Conservation (phyloP, 1,140 invertebrate species). For the Paralvinella palmiformis region DNA sequence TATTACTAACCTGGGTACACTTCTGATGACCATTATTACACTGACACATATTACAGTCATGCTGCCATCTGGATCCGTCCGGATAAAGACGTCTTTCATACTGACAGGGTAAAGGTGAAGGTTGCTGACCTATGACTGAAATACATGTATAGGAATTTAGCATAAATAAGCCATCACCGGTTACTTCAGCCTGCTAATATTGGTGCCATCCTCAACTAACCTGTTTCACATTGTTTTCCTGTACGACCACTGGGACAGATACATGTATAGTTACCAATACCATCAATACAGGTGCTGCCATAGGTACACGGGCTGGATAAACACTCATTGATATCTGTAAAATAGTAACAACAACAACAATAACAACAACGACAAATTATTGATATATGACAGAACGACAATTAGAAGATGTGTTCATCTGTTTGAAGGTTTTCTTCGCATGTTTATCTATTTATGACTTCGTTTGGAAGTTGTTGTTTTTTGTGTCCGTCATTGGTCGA, state of each 20-base stretch:
- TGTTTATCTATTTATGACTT: neutral
- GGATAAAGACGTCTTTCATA: conserved; percentile 57
- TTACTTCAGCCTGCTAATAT: neutral
- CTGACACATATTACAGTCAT: conserved; percentile 76
- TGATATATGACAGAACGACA: neutral
- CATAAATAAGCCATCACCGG: neutral
- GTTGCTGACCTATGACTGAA: conserved; percentile 33
- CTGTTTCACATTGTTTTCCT: conserved; percentile 62
- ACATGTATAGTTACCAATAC: conserved; percentile 40
- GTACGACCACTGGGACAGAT: conserved; percentile 59
- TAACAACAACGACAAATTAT: neutral
- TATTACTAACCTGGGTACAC: conserved; percentile 65
- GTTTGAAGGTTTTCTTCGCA: neutral
- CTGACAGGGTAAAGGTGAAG: conserved; percentile 48
- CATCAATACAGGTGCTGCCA: conserved; percentile 45
- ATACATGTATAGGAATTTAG: neutral
- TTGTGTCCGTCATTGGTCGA: neutral
- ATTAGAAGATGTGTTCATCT: neutral
- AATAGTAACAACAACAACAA: neutral
- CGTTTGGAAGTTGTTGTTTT: neutral
- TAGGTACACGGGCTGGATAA: conserved; percentile 39
- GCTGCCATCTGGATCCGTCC: conserved; percentile 60
- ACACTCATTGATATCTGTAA: conserved; percentile 45
- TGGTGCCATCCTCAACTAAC: conserved; percentile 12
- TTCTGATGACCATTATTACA: conserved; percentile 67